phyloP scores from a whole-genome alignment of 2,888 invertebrate genomes.

The Uloborus plumipes region DNA sequence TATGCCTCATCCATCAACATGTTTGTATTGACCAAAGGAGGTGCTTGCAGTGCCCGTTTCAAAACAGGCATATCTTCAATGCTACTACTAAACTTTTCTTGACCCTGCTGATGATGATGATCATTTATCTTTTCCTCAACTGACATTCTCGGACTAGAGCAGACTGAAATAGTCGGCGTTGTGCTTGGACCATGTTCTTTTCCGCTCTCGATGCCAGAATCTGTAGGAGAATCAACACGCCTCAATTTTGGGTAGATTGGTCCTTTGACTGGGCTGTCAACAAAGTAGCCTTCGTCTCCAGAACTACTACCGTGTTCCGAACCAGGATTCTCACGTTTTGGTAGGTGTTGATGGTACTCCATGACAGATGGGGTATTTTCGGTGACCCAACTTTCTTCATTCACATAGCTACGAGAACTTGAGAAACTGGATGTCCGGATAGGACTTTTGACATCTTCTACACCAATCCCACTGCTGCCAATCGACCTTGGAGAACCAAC shows the following conservation, averaged over 20 bases:
- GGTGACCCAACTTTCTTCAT: constrained; percentile 44
- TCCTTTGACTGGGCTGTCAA: constrained; percentile 65
- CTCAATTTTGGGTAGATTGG: constrained; percentile 59
- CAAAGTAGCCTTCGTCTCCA: constrained; percentile 76
- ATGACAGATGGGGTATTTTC: constrained; percentile 28
- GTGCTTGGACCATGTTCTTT: constrained; percentile 80
- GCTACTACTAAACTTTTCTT: constrained; percentile 73
- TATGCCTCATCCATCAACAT: constrained; percentile 92
- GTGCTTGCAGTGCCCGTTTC: constrained; percentile 91
- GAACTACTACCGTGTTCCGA: constrained; percentile 76
- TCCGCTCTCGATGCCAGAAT: constrained; percentile 93
- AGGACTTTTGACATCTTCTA: constrained; percentile 85
- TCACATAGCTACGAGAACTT: constrained; percentile 72
- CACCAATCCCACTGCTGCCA: constrained; percentile 71
- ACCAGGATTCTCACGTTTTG: constrained; percentile 48
- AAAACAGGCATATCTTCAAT: constrained; percentile 93
- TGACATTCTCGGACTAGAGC: constrained; percentile 73
- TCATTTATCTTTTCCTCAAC: constrained; percentile 79
- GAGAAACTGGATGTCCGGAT: constrained; percentile 83
- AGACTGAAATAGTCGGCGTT: constrained; percentile 66
- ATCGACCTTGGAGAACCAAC: constrained; percentile 65
- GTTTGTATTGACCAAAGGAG: constrained; percentile 90
- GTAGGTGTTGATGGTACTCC: constrained; percentile 52
- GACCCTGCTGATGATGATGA: constrained; percentile 1
- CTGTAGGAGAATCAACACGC: constrained; percentile 87